Conservation (phyloP, 1,140 invertebrate species). For the Drosophila albomicans region DNA sequence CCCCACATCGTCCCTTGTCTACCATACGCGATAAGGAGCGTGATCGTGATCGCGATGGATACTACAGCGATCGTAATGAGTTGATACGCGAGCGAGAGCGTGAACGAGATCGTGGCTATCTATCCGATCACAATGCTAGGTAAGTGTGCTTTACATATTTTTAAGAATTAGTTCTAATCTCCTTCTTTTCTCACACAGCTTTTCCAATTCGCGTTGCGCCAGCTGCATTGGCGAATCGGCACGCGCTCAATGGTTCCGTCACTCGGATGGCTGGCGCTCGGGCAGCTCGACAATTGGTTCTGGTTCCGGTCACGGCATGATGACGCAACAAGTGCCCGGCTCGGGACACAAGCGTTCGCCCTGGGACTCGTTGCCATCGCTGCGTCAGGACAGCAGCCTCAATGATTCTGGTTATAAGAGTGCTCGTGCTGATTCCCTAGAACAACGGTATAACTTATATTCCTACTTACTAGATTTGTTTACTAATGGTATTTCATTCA, state of each 20-base stretch:
- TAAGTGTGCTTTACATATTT: conserved; percentile 65
- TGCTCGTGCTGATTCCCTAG: conserved; percentile 93
- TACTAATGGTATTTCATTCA: not conserved
- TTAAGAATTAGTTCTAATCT: not conserved
- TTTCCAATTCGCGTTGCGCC: conserved; percentile 89
- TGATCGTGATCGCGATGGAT: conserved; percentile 89
- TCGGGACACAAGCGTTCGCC: conserved; percentile 89
- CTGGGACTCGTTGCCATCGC: conserved; percentile 93
- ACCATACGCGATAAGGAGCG: conserved; percentile 81
- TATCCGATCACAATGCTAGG: conserved; percentile 94
- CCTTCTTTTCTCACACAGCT: conserved; percentile 73
- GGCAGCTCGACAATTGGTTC: conserved; percentile 90
- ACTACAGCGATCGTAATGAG: conserved; percentile 94
- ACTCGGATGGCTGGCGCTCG: conserved; percentile 94
- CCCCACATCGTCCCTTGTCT: conserved; percentile 87
- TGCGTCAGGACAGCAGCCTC: conserved; percentile 92
- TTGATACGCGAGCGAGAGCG: conserved; percentile 88
- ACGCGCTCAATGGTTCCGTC: conserved; percentile 93
- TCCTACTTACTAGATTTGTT: not conserved
- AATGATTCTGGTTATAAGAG: conserved; percentile 94
- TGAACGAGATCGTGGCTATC: conserved; percentile 92
- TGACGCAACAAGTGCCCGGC: conserved; percentile 78
- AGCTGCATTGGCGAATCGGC: conserved; percentile 94
- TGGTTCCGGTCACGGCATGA: conserved; percentile 84
- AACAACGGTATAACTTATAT: conserved; percentile 89